Conservation (phyloP, 92 coral and sea anemone species). For the Porites cylindrica region DNA sequence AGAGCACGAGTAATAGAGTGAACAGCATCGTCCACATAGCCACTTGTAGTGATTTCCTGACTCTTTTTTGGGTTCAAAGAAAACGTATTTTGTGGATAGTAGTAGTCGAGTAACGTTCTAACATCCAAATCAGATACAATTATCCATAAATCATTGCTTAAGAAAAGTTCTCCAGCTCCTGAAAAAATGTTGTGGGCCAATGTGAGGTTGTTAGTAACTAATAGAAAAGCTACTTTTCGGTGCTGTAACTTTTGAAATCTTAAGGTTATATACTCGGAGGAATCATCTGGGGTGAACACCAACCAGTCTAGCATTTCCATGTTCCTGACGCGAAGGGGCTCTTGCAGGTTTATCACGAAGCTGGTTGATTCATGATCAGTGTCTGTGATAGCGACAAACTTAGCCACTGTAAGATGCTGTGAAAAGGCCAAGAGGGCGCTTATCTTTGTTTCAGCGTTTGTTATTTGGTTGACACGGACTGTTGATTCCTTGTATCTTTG, state of each 20-base stretch:
- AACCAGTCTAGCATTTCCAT: conserved; percentile 39
- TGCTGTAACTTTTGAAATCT: background rate
- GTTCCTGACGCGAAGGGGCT: conserved; percentile 17
- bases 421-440: conserved; percentile 24
- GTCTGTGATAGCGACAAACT: conserved; percentile 36
- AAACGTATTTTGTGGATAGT: conserved; percentile 32
- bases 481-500: background rate
- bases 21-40: conserved; percentile 65
- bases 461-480: conserved; percentile 3
- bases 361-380: conserved; percentile 6
- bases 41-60: conserved; percentile 29
- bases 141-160: conserved; percentile 45
- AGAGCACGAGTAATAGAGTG: conserved; percentile 28
- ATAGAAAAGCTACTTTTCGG: background rate
- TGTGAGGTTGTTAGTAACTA: conserved; percentile 38
- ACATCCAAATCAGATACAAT: conserved; percentile 50
- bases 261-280: background rate
- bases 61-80: conserved; percentile 51
- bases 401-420: background rate
- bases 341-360: conserved; percentile 21
- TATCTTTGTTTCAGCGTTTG: conserved; percentile 25
- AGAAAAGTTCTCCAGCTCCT: background rate
- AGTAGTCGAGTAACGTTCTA: conserved; percentile 10
- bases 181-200: conserved; percentile 16
- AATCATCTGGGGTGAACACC: background rate